These are phyloP conservation scores for Bubalus kerabau DNA, from an alignment of 2,113 vertebrate species.

Conservation along the genomic window DNA sequence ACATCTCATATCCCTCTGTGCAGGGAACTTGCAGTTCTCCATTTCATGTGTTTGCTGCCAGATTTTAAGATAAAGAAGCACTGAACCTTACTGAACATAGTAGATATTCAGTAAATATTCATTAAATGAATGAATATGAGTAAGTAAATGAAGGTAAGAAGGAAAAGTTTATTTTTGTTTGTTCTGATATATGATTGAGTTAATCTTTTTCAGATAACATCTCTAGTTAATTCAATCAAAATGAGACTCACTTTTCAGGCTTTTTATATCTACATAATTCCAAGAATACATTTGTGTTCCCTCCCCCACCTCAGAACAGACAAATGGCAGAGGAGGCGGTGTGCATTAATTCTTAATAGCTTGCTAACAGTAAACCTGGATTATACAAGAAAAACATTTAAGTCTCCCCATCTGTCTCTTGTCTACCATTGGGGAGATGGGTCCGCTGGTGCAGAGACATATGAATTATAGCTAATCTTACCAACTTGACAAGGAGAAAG, in stretches of 20 bases:
- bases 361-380: conserved; percentile 48
- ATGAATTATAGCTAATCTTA: neutral
- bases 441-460: neutral
- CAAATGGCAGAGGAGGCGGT: neutral
- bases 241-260: neutral
- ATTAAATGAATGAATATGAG: neutral
- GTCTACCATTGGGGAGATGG: neutral
- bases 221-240: conserved; percentile 7
- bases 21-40: neutral
- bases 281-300: neutral
- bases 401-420: neutral
- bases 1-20: neutral
- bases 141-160: neutral
- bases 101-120: neutral
- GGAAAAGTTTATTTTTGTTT: neutral
- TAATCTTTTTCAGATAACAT: neutral
- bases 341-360: conserved; percentile 45
- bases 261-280: neutral
- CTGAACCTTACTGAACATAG: neutral
- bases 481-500: neutral
- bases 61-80: neutral
- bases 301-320: neutral
- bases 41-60: neutral
- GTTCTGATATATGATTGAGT: neutral
- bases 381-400: neutral